A percentile compares a stretch with the other conserved stretches of the same genome.
phyloP scores from a whole-genome alignment of 2,113 vertebrate species.

The Protobothrops flavoviridis region DNA sequence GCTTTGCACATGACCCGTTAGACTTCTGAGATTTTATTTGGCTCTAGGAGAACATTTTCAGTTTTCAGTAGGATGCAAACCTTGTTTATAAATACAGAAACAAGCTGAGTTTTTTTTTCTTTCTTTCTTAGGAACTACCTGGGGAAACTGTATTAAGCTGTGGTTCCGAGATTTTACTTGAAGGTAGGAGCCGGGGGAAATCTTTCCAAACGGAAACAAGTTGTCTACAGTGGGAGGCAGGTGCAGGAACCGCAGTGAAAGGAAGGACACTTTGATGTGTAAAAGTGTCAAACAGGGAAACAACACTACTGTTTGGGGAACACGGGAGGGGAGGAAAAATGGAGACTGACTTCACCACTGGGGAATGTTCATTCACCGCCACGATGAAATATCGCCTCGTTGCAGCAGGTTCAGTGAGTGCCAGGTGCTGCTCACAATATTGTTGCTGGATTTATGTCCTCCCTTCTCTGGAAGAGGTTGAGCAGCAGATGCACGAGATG shows the following conservation, averaged over 20 bases:
- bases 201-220: constrained; percentile 79
- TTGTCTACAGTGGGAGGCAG: constrained; percentile 82
- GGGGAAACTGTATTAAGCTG: constrained; percentile 86
- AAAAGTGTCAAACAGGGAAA: constrained; percentile 86
- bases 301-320: constrained; percentile 74
- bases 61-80: constrained; percentile 69
- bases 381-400: constrained; percentile 86
- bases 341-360: constrained; percentile 70
- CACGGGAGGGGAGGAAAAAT: constrained; percentile 51
- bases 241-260: constrained; percentile 80
- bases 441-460: constrained; percentile 89
- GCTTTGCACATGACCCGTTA: constrained; percentile 86
- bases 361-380: constrained; percentile 91
- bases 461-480: constrained; percentile 73
- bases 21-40: constrained; percentile 76
- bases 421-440: constrained; percentile 86
- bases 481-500: constrained; percentile 87
- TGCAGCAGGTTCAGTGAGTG: constrained; percentile 81
- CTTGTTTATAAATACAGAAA: constrained; percentile 75
- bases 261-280: constrained; percentile 85
- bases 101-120: constrained; percentile 69
- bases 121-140: constrained; percentile 82
- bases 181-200: constrained; percentile 84
- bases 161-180: constrained; percentile 87
- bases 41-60: constrained; percentile 71